These are phyloP conservation scores for Aix galericulata DNA, from an alignment of 2,113 vertebrate species.

Conservation along the genomic window DNA sequence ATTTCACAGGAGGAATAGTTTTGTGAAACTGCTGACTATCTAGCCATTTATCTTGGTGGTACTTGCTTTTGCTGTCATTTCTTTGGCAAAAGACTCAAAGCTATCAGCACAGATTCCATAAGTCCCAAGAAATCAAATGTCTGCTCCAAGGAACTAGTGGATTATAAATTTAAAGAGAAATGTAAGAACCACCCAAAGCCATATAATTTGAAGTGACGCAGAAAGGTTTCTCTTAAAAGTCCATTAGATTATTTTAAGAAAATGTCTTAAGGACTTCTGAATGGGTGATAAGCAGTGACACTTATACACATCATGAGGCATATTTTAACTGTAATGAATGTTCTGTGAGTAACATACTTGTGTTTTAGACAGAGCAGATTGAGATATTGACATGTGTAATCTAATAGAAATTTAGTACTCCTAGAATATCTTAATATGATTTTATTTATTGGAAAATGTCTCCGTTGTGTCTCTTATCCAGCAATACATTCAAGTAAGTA, in stretches of 20 bases:
- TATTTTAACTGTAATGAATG: neutral
- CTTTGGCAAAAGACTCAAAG: slow-evolving; percentile 1
- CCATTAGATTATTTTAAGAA: neutral
- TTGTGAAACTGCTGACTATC: neutral
- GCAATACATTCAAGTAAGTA: rapidly evolving
- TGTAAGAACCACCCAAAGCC: neutral
- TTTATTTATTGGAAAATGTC: neutral
- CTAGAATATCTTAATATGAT: neutral
- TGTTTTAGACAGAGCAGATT: neutral
- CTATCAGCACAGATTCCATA: neutral
- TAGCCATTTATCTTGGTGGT: neutral
- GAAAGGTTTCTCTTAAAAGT: neutral
- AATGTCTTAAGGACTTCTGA: neutral
- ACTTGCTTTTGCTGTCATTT: neutral
- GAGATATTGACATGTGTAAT: neutral
- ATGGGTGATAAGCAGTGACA: neutral
- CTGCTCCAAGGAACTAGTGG: neutral
- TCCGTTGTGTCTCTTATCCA: neutral
- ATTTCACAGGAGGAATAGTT: neutral
- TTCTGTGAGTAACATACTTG: neutral
- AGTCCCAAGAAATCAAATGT: slow-evolving; percentile 12
- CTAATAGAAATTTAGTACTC: neutral
- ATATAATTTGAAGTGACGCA: neutral
- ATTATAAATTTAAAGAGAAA: neutral
- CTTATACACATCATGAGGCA: neutral